phyloP scores from a whole-genome alignment of 2,888 invertebrate genomes.

The Amiota mariae region DNA sequence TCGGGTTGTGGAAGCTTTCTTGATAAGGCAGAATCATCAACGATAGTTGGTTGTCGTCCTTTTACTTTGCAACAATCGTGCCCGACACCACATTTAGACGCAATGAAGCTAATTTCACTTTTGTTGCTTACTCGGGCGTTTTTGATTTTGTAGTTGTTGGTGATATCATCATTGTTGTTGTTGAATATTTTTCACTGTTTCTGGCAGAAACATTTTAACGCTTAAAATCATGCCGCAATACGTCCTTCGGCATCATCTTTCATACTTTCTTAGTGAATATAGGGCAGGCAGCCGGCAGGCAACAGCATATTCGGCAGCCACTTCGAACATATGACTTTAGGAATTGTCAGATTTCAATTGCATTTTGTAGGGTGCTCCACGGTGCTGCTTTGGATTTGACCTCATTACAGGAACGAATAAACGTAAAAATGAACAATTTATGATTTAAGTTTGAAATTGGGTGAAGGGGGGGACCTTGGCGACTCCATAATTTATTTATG shows the following conservation, averaged over 20 bases:
- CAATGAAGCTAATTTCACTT: slow-evolving; percentile 63
- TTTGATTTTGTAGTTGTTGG: neutral
- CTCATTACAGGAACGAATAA: neutral
- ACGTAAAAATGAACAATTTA: too few relatives aligned
- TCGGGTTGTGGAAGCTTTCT: neutral
- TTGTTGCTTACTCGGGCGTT: slow-evolving; percentile 31
- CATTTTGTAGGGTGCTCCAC: slow-evolving; percentile 24
- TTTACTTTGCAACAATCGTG: slow-evolving; percentile 37
- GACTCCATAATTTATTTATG: too few relatives aligned
- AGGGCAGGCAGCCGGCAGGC: neutral
- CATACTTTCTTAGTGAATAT: neutral
- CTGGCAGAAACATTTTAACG: slow-evolving; percentile 2
- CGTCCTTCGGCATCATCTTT: neutral
- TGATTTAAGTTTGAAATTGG: too few relatives aligned
- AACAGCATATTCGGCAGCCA: too few relatives aligned
- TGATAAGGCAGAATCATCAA: neutral
- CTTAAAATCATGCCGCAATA: neutral
- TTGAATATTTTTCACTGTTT: neutral
- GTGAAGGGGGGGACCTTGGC: too few relatives aligned
- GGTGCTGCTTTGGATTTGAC: slow-evolving; percentile 5
- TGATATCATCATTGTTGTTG: slow-evolving; percentile 17
- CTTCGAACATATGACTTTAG: slow-evolving; percentile 17
- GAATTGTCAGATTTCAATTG: neutral
- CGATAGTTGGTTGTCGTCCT: neutral
- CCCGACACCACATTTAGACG: slow-evolving; percentile 60